Evolutionary conservation across 37 sponge, comb jelly and placozoan genomes (phyloP), one percentile per base, ranked within the genome.

Genomic region (Beroe ovata): DNA sequence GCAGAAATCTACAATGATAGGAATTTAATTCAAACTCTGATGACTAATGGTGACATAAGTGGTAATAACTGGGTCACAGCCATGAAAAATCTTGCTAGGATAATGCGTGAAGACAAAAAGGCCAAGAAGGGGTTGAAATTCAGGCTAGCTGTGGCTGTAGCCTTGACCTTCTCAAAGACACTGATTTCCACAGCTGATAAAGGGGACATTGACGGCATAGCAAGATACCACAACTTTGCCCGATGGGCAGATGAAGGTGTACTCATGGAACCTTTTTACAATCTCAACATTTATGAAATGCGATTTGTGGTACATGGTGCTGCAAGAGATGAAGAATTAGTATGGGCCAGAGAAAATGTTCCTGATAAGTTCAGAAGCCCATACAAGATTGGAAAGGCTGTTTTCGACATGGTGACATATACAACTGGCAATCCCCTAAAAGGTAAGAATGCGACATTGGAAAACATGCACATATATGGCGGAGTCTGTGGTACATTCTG

Each of bases 111-210:
- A 18, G 69, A 66, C 33, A 4, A 1, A 30, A 29, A 66, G 25
- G 69, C 69, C 8, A 66, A 66, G 30, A 34, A 66, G 35, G 69
- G 69, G 8, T 37, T 66, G 37, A 66, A 66, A 29, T 30, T 66
- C 30, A 23, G 4, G 2, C 69, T 66, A 11, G 69, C 69, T 4
- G 16, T 66, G 36, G 69, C 69, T 34, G 16, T 29, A 18, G 69
- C 32, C 36, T 16, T 66, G 37, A 66, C 35, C 19, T 66, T 66
- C 16, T 22, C 35, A 66, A 33, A 23, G 1, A 37, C 8, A 29
- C 16, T 66, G 14, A 11, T 18, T 1, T 30, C 30, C 25, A 66
- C 8, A 37, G 69, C 35, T 66, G 18, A 66, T 18, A 18, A 18
- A 4, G 69, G 35, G 28, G 1, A 23, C 2, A 22, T 66, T 33